Conservation (phyloP, 2,113 vertebrate species). For the Albula glossodonta region DNA sequence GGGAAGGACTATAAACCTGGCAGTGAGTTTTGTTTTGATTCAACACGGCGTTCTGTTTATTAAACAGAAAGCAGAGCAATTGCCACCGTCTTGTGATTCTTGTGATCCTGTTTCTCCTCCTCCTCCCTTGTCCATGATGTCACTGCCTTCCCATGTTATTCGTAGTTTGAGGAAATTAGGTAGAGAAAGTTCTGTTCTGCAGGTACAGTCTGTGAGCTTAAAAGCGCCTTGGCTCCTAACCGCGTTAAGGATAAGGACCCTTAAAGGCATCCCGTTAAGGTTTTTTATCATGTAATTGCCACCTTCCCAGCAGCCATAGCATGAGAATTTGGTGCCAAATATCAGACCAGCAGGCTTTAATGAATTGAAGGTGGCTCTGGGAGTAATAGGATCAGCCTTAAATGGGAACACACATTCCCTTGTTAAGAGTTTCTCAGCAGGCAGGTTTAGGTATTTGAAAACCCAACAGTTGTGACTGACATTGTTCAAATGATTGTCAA, state of each 20-base stretch:
- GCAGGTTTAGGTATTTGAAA: not conserved
- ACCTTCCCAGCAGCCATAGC: not conserved
- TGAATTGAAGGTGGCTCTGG: not conserved
- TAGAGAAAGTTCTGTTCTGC: not conserved
- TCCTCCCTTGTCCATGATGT: not conserved
- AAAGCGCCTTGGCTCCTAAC: not conserved
- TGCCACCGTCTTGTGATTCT: not conserved
- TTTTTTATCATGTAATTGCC: not conserved
- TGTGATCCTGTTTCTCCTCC: not conserved
- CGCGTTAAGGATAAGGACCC: not conserved
- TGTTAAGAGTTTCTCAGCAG: conserved; percentile 21
- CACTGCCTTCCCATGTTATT: not conserved
- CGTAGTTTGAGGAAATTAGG: not conserved
- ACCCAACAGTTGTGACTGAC: not conserved
- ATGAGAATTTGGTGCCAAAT: not conserved
- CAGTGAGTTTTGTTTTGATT: not conserved
- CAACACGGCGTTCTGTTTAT: not conserved
- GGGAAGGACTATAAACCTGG: not conserved
- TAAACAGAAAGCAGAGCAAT: not conserved
- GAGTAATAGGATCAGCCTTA: conserved; percentile 41
- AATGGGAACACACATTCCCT: conserved; percentile 42
- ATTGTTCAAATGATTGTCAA: not conserved
- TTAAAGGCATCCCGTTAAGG: not conserved
- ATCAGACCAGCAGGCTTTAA: not conserved
- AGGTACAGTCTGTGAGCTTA: not conserved